A percentile compares a stretch with the other conserved stretches of the same genome.
These are phyloP conservation scores for Haplochromis burtoni DNA, from an alignment of 2,113 vertebrate genomes.

Conservation along the genomic window DNA sequence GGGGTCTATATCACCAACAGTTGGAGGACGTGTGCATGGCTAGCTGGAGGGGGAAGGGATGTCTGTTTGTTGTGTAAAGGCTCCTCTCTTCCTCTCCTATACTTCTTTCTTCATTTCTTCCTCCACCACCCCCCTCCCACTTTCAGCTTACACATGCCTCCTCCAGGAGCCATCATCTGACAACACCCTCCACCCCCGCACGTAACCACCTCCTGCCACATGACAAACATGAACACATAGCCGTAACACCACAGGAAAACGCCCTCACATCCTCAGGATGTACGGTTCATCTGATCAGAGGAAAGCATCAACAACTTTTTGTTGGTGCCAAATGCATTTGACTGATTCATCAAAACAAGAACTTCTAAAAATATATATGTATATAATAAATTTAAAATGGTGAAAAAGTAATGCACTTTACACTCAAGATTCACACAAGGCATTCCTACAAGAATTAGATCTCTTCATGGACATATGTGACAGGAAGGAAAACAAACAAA, in stretches of 20 bases:
- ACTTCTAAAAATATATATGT: background rate
- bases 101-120: slow-evolving; percentile 43
- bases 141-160: slow-evolving; percentile 56
- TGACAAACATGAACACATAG: slow-evolving; percentile 48
- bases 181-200: slow-evolving; percentile 55
- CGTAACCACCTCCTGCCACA: slow-evolving; percentile 54
- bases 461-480: background rate
- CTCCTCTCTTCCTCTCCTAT: slow-evolving; percentile 42
- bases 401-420: background rate
- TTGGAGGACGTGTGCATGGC: slow-evolving; percentile 45
- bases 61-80: slow-evolving; percentile 60
- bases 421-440: background rate
- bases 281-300: slow-evolving; percentile 38
- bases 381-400: background rate
- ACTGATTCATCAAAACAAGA: background rate
- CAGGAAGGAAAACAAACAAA: background rate
- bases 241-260: slow-evolving; percentile 59
- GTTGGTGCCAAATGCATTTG: background rate
- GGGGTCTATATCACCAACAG: slow-evolving; percentile 59
- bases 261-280: slow-evolving; percentile 64
- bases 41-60: slow-evolving; percentile 43
- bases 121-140: slow-evolving; percentile 37
- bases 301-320: slow-evolving; percentile 25
- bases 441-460: background rate
- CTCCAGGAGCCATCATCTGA: slow-evolving; percentile 64